Base-by-base conservation (phyloP, 2,888 invertebrate genomes). In the Lottia gigantea region DNA sequence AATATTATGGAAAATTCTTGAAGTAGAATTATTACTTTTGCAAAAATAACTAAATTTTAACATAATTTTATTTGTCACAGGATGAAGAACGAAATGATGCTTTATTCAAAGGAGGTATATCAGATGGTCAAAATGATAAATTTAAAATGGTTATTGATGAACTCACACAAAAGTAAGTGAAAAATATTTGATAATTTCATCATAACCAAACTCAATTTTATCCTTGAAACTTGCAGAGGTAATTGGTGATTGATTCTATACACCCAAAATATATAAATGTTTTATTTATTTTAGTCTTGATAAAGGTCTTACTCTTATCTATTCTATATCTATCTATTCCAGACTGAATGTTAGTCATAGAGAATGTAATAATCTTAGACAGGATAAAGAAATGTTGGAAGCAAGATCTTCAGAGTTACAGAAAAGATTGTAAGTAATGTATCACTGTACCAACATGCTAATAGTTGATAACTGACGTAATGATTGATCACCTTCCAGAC, bases 21-120 rank as follows among this genome's bases (percentile, higher is more conserved):
- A 40, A 40, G 40, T 40, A 40, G 40, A 40, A 40, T 4, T 40
- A 8, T 40, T 40, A 11, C 11, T 40, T 4, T 40, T 40, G 11
- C 11, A 11, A 8, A 1, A 40, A 40, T 11, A 40, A 40, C 11
- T 40, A 40, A 8, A 3, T 40, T 11, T 40, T 8, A 40, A 11
- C 11, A 8, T 40, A 6, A 11, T 40, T 40, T 40, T 40, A 8
- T 40, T 40, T 40, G 40, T 40, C 66, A 2, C 68, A 84, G 84
- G 83, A 83, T 64, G 82, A 85, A 62, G 84, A 85, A 46, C 78
- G 77, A n/a, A 78, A 82, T 45, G 83, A 85, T 66, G 78, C 77
- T 7, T 80, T 83, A 26, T 83, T 85, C 70, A 85, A 84, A 66
- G 85, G 82, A 68, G 82, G 83, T 16, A 78, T 83, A 4, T 76